Evolutionary conservation across 2,113 vertebrate genomes (phyloP), one percentile per base, ranked within the genome.

Genomic region (Otolemur garnettii): DNA sequence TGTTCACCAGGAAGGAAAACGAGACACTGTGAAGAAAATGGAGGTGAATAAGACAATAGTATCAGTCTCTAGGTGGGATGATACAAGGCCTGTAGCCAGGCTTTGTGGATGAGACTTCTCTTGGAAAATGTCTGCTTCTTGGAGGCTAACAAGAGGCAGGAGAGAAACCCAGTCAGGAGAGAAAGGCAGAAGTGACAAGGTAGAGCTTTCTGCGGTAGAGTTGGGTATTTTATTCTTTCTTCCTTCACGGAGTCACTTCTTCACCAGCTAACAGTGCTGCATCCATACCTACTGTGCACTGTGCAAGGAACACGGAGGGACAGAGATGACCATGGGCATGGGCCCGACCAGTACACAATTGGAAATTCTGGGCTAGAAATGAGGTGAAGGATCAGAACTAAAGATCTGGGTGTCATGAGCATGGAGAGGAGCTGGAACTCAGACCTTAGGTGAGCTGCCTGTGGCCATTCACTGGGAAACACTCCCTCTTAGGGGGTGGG

Each of bases 1-100:
- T 66, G 62, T 75, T 90, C 71, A 90, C 93, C 59, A 55, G 81
- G 85, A 57, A 92, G 78, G 66, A 81, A 82, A 89, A 81, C 1
- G 79, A 88, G 57, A 42, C n/a, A 30, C 42, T 69, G 18, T n/a
- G 42, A 33, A 91, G 82, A 91, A 50, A 45, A 86, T 9, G 62
- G 69, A 26, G 18, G 57, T 26, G 35, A 1, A 2, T 30, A 59
- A 78, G 72, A 24, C 15, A 62, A 8, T 1, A 13, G 50, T 12
- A 53, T 24, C 21, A 0, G 17, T 78, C 38, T 79, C 15, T 7
- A 5, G 57, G 38, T 3, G 1, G 1, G 59, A 4, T n/a, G 21
- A 35, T 3, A 53, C 10, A 13, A 35, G 30, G n/a, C n/a, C 60
- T 4, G 9, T 33, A 57, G 19, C 57, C 28, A 78, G 35, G 17